These are phyloP conservation scores for Nomia melanderi DNA, from an alignment of 1,140 invertebrate genomes.

Conservation along the genomic window DNA sequence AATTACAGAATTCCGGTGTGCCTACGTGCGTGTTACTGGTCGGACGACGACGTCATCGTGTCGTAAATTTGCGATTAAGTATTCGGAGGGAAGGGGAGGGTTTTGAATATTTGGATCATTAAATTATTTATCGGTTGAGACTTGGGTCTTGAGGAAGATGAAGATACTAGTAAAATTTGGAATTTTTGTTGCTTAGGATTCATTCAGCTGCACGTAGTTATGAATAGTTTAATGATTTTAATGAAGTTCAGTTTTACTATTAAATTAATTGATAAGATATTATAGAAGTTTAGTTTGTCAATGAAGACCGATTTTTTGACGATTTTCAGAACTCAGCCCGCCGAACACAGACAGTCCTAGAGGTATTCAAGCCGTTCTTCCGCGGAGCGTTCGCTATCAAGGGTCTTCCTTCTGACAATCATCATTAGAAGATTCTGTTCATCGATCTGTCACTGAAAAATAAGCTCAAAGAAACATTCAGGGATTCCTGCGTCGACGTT, in stretches of 20 bases:
- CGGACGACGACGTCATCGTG: not conserved
- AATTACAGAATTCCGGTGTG: conserved; percentile 23
- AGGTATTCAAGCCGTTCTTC: conserved; percentile 86
- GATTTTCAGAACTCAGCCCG: conserved; percentile 86
- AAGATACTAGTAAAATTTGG: no score
- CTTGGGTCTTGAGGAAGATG: no score
- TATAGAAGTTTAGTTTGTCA: not conserved
- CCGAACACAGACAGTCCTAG: conserved; percentile 84
- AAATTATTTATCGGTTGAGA: no score
- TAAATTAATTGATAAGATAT: no score
- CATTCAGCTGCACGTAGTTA: no score
- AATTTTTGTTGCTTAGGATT: no score
- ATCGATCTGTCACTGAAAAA: no score
- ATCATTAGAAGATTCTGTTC: not conserved
- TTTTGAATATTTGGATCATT: no score
- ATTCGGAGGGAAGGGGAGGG: no score
- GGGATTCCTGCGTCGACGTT: not conserved
- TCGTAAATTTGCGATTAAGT: no score
- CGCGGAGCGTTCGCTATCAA: conserved; percentile 85
- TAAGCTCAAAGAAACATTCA: conserved; percentile 46
- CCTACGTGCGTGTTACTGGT: not conserved
- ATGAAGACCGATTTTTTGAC: conserved; percentile 9
- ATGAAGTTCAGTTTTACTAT: no score
- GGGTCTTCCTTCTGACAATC: conserved; percentile 80
- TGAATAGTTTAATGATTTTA: no score